Evolutionary conservation across 2,888 invertebrate species (phyloP).

Genomic region (Volucella inanis): DNA sequence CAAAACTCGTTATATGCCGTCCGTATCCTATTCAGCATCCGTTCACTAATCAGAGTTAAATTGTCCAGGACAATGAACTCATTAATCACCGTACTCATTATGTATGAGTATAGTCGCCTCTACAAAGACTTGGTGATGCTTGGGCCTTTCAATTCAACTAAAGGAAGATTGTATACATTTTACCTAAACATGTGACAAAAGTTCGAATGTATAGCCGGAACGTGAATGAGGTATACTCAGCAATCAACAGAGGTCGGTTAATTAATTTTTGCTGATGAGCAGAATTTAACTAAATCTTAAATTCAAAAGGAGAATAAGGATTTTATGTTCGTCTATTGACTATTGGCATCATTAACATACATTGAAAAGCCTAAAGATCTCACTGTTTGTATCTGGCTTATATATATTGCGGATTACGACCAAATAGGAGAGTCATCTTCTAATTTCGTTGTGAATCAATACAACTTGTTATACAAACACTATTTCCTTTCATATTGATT

Average conservation of each 20-base stretch:
- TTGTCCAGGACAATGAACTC: constrained; percentile 64
- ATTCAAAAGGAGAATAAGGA: constrained; percentile 31
- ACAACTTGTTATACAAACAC: no score
- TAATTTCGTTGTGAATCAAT: no score
- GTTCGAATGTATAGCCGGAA: background rate
- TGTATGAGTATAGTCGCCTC: background rate
- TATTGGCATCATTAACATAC: constrained; percentile 37
- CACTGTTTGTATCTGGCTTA: no score
- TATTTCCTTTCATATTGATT: no score
- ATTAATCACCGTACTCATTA: constrained; percentile 53
- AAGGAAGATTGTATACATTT: background rate
- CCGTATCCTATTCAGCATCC: constrained; percentile 38
- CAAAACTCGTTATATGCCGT: background rate
- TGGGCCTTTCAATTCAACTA: constrained; percentile 9
- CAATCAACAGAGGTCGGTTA: constrained; percentile 56
- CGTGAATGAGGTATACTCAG: constrained; percentile 3
- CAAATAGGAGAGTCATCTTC: no score
- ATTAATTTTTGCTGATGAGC: constrained; percentile 50
- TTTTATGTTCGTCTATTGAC: constrained; percentile 7
- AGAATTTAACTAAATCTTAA: constrained; percentile 20
- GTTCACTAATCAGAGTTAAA: constrained; percentile 65
- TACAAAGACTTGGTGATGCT: background rate
- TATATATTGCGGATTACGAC: no score
- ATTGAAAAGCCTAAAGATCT: constrained; percentile 21
- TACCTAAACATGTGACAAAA: background rate